phyloP scores from a whole-genome alignment of 2,888 invertebrate species.

The Scaptomyza polygonia region DNA sequence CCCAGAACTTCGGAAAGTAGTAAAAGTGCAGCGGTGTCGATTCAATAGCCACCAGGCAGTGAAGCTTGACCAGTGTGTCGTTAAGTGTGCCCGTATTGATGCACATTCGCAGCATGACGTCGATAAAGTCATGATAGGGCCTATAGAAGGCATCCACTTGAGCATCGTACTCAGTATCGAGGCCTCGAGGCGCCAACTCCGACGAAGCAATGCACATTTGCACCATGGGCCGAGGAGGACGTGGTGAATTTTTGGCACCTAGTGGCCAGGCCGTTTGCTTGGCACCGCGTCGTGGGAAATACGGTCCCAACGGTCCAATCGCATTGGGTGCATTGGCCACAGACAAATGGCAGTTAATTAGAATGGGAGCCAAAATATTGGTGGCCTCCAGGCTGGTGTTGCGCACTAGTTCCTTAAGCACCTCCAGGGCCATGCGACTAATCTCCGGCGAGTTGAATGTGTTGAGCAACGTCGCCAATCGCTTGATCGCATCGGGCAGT shows the following conservation, averaged over 20 bases:
- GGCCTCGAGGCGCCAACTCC: conserved; percentile 88
- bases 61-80: conserved; percentile 93
- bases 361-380: conserved; percentile 92
- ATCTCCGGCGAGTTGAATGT: conserved; percentile 95
- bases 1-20: conserved; percentile 96
- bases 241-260: conserved; percentile 87
- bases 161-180: conserved; percentile 91
- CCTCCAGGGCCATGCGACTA: conserved; percentile 91
- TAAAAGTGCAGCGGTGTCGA: conserved; percentile 94
- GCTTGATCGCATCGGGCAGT: conserved; percentile 93
- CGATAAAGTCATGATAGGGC: conserved; percentile 95
- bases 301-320: conserved; percentile 89
- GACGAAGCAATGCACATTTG: conserved; percentile 93
- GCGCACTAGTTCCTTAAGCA: conserved; percentile 83
- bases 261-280: conserved; percentile 85
- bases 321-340: conserved; percentile 90
- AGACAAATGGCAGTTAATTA: conserved; percentile 93
- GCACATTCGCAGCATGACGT: conserved; percentile 93
- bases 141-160: conserved; percentile 91
- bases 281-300: conserved; percentile 90
- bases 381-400: conserved; percentile 85
- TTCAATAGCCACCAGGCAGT: conserved; percentile 95
- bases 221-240: conserved; percentile 91
- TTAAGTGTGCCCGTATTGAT: conserved; percentile 94
- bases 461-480: conserved; percentile 93